phyloP scores from a whole-genome alignment of 1,140 invertebrate genomes.

The Lepidurus couesii region DNA sequence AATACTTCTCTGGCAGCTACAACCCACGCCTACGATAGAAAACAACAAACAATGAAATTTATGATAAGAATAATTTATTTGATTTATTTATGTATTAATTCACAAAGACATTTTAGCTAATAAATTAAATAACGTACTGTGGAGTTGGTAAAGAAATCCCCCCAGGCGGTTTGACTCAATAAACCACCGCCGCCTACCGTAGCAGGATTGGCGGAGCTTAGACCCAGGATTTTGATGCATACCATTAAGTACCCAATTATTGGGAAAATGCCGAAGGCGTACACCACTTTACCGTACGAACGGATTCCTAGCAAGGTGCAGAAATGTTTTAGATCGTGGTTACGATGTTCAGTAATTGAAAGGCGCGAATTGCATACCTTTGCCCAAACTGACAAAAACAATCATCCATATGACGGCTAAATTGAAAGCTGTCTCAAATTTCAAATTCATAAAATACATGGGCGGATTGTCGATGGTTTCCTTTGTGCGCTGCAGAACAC shows the following conservation, averaged over 20 bases:
- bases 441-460: constrained; percentile 55
- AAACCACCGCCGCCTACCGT: constrained; percentile 53
- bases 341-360: neutral
- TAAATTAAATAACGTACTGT: constrained; percentile 50
- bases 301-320: constrained; percentile 54
- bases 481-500: constrained; percentile 66
- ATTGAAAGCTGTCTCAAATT: constrained; percentile 83
- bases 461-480: constrained; percentile 47
- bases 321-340: constrained; percentile 19
- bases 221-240: constrained; percentile 64
- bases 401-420: constrained; percentile 84
- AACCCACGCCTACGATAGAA: constrained; percentile 65
- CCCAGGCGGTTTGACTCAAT: constrained; percentile 69
- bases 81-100: neutral
- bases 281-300: constrained; percentile 77
- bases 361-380: constrained; percentile 51
- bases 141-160: constrained; percentile 74
- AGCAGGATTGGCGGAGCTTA: constrained; percentile 49
- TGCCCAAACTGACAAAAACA: constrained; percentile 79
- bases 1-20: constrained; percentile 81
- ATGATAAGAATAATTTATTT: constrained; percentile 8
- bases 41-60: neutral
- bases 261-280: constrained; percentile 64
- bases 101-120: constrained; percentile 18
- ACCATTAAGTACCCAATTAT: constrained; percentile 65